These are phyloP conservation scores for Batillaria attramentaria DNA, from an alignment of 1,140 invertebrate species.

Conservation along the genomic window DNA sequence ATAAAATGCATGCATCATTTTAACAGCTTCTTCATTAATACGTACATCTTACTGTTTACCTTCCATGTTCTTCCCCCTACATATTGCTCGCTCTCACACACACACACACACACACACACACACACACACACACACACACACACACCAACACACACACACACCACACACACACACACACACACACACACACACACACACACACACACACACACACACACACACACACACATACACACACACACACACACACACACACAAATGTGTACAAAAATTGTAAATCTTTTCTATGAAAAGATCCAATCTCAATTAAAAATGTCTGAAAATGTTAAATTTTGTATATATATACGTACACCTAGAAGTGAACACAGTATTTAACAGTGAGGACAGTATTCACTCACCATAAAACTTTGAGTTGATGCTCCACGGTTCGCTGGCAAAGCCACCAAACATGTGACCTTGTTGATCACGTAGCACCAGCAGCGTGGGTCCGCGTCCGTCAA, in stretches of 20 bases:
- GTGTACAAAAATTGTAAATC: neutral
- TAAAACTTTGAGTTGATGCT: constrained; percentile 80
- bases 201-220: constrained; percentile 14
- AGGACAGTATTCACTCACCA: constrained; percentile 64
- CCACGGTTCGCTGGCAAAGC: constrained; percentile 86
- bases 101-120: neutral
- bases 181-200: constrained; percentile 4
- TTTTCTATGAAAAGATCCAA: neutral
- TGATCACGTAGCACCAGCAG: constrained; percentile 77
- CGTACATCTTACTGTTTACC: no score
- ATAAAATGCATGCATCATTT: no score
- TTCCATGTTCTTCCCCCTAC: no score
- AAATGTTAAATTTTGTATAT: neutral
- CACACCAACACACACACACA: neutral
- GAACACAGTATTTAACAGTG: neutral
- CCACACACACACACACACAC: neutral
- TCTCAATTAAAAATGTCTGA: neutral
- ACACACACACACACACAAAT: neutral
- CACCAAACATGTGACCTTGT: constrained; percentile 89
- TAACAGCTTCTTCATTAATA: no score
- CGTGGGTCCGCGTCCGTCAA: constrained; percentile 63
- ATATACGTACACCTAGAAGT: neutral
- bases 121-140: neutral
- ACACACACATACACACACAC: constrained; percentile 8
- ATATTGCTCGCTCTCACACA: no score